Base-by-base conservation (phyloP, 2,113 vertebrate genomes). In the Sitta europaea region DNA sequence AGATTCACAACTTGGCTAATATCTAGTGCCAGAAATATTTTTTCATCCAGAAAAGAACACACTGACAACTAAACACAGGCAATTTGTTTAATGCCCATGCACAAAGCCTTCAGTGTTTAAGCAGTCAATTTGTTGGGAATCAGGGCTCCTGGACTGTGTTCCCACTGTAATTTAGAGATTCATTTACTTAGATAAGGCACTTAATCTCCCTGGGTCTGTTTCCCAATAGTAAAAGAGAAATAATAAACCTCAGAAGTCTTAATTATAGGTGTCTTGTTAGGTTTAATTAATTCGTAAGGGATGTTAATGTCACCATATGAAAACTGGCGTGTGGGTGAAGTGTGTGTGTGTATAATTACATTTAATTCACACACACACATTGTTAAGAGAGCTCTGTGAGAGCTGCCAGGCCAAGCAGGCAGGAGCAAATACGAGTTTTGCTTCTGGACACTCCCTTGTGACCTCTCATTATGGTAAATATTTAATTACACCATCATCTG, bases 211-310 rank as follows among this genome's bases (percentile, higher is more conserved):
- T 71, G 33, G 42, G 17, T 76, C 78, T 92, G 19, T 71, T 88
- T 91, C 71, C 20, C 78, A 66, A 8, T 51, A 66, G 77, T 66
- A 79, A 90, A 95, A 54, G 20, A 75, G 66, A 79, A 95, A 88
- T 90, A 95, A 76, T 90, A 91, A 92, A 88, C 59, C 43, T 62
- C 74, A 62, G 42, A 66, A 58, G 35, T 66, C 33, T 88, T 90
- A 95, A 96, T 97, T 92, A 67, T 40, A 51, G 67, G 63, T 88
- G 67, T 88, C 78, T 94, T 33, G 21, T 89, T 96, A 88, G 58
- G 71, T 50, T 86, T 80, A 90, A 93, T 96, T 87, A 93, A 86
- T 91, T 94, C 7, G 54, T 93, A 65, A 70, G 43, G 66, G 66
- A 43, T 73, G 59, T 79, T 91, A 79, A 87, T 96, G 84, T 51